Evolutionary conservation across 1,140 invertebrate genomes (phyloP), one percentile per base, ranked within the genome.

Genomic region (Atta cephalotes): DNA sequence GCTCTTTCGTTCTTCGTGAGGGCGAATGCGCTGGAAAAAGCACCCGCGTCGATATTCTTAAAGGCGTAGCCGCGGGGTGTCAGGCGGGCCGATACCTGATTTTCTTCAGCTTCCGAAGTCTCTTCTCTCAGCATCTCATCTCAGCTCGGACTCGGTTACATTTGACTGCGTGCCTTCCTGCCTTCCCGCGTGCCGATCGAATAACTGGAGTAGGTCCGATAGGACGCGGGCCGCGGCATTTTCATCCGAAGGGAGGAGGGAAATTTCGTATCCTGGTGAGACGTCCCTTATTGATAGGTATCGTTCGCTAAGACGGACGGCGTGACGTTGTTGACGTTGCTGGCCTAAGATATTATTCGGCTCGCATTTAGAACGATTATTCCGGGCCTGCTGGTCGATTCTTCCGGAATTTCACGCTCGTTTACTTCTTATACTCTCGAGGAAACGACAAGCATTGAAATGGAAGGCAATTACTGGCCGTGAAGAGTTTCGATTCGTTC

Each of bases 81-180:
- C 79, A 60, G 76, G 53, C 51, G 56, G 53, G 51, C 35, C 80
- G 80, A 78, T 90, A 90, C 88, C 89, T 90, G 89, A 51, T 68
- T 49, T 18, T n/a, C 66, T 70, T 16, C 72, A 65, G 68, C 49
- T 79, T 66, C 65, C 51, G 74, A 68, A 78, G 77, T 62, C 56
- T 45, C 70, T 62, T 51, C 49, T 51, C 49, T 6, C 80, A 6
- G n/a, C 71, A 35, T 39, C 35, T 5, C 49, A 66, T 62, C 68
- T 77, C 71, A 31, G 68, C 72, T 56, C 74, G 88, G 70, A 72
- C 88, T 90, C 79, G 56, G 71, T 92, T 89, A 92, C 89, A 92
- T 91, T 91, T 91, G 91, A 92, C 91, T 89, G 91, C 62, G 62
- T 88, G 90, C 91, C 91, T 91, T 92, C 84, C 87, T 89, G 91